These are phyloP conservation scores for Pogonocichla stellata DNA, from an alignment of 2,113 vertebrate genomes.

Conservation along the genomic window DNA sequence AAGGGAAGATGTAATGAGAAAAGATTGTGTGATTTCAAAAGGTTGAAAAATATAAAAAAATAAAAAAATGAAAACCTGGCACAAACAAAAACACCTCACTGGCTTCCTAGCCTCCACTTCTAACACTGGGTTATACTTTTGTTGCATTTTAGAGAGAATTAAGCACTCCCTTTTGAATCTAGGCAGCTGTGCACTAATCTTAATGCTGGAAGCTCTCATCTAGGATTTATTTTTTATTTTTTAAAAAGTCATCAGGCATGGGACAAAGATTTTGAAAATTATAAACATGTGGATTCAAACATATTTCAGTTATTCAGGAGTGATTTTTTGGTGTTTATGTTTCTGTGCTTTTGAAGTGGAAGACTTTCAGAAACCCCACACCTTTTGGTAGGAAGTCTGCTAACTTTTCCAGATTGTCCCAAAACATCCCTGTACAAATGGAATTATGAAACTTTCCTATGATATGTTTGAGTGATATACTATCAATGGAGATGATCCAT, in stretches of 20 bases:
- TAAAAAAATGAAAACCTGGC: neutral
- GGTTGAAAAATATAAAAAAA: neutral
- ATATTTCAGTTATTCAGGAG: neutral
- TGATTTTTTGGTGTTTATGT: neutral
- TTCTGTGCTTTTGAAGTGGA: neutral
- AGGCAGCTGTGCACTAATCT: neutral
- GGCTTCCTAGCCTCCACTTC: neutral
- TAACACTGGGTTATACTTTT: neutral
- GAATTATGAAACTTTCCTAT: neutral
- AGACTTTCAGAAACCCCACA: neutral
- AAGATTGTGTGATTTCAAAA: neutral
- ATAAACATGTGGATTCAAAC: neutral
- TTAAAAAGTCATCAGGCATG: neutral
- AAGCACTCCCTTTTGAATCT: neutral
- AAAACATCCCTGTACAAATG: neutral
- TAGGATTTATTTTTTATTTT: neutral
- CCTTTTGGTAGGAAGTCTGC: neutral
- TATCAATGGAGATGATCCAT: neutral
- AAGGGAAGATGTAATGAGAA: neutral
- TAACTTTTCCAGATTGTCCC: neutral
- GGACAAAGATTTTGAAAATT: neutral
- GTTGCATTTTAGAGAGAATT: neutral
- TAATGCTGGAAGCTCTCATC: neutral
- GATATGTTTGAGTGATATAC: neutral
- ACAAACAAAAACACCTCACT: neutral